Evolutionary conservation across 1,140 invertebrate species (phyloP).

Genomic region (Gerris buenoi): DNA sequence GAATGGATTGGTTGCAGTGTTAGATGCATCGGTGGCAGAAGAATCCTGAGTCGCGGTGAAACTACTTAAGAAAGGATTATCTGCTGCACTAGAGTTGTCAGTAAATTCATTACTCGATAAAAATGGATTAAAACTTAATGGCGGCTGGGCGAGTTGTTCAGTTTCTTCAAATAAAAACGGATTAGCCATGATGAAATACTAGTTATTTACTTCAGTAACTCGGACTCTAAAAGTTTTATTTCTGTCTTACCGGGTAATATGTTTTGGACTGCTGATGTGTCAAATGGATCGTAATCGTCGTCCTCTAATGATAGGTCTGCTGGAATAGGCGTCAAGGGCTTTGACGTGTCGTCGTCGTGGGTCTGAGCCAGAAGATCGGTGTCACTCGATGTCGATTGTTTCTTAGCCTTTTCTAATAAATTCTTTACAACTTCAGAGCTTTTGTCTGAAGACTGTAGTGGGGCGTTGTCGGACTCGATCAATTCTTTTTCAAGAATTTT

Average conservation of each 20-base stretch:
- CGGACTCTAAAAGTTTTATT: constrained; percentile 53
- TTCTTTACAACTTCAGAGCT: constrained; percentile 5
- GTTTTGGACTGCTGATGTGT: constrained; percentile 58
- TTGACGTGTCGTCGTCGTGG: constrained; percentile 18
- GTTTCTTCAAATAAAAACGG: constrained; percentile 58
- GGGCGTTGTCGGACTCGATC: constrained; percentile 12
- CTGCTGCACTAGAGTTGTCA: constrained; percentile 27
- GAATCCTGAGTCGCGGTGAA: constrained; percentile 21
- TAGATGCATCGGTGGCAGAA: constrained; percentile 12
- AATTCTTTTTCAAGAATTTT: constrained; percentile 57
- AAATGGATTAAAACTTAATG: constrained; percentile 51
- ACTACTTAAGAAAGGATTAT: constrained; percentile 40
- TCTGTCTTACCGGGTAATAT: constrained; percentile 55
- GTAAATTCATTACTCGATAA: constrained; percentile 40
- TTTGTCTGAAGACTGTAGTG: not conserved
- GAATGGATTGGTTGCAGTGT: constrained; percentile 38
- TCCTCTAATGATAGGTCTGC: constrained; percentile 27
- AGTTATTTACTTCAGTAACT: constrained; percentile 33
- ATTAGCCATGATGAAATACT: constrained; percentile 35
- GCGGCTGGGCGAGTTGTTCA: constrained; percentile 15
- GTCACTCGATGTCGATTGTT: not conserved
- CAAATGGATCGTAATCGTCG: constrained; percentile 56
- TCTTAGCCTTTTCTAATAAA: constrained; percentile 7
- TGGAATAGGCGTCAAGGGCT: constrained; percentile 25
- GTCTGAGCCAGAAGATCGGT: constrained; percentile 10